Base-by-base conservation (phyloP, 2,113 vertebrate genomes). In the Etheostoma cragini region DNA sequence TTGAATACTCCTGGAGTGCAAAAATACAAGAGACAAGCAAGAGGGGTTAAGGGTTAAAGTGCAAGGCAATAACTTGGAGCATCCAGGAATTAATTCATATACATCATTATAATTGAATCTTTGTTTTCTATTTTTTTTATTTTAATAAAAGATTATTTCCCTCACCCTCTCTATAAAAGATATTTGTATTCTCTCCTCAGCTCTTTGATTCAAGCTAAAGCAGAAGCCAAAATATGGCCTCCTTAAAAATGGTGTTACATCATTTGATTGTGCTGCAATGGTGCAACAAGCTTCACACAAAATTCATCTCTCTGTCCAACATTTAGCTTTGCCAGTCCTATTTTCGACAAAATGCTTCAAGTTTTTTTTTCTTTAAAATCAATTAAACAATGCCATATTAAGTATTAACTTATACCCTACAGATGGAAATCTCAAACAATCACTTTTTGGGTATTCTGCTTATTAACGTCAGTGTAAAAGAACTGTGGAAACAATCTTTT, bases 221-320 rank as follows among this genome's bases (percentile, higher is more conserved):
- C 84, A 76, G 72, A 19, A 35, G 83, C 88, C 85, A 87, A 81
- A 74, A 68, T 21, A 76, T 75, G 83, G 83, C 80, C 87, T 73
- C 67, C 77, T 85, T 87, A 75, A 66, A 91, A 70, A 78, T 68
- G 69, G 71, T 83, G 69, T 82, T 75, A 78, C 79, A 75, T 86
- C 78, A 72, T 88, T 85, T 91, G 93, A 92, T 94, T 95, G 94
- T 95, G 94, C 94, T 88, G 92, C 92, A 92, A 91, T 80, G 89
- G 80, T 91, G 90, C 89, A 91, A 91, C 85, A 84, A 86, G 78
- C 80, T 86, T 85, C 86, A 85, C 60, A 74, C 74, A 80, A 75
- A 76, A 89, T 87, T 76, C 50, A 62, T 88, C 64, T 65, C 87
- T 85, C 88, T 75, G 76, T 82, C 83, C 78, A 79, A 87, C 61